Conservation (phyloP, 1,140 invertebrate genomes). For the Orius insidiosus region DNA sequence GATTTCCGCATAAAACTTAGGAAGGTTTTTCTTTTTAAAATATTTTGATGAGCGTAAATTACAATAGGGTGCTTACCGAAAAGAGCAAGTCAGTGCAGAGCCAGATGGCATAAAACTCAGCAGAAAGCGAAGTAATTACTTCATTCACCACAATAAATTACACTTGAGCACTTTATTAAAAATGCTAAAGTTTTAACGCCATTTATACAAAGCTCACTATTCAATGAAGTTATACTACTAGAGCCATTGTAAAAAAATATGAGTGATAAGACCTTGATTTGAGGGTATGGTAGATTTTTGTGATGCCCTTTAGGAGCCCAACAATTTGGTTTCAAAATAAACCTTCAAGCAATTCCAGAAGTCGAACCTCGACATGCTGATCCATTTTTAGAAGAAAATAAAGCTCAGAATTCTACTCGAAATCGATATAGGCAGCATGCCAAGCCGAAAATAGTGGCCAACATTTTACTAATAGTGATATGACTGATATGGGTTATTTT, state of each 20-base stretch:
- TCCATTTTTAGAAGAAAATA: too few species aligned
- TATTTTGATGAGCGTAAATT: not conserved
- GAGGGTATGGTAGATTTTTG: conserved; percentile 11
- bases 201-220: not conserved
- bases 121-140: not conserved
- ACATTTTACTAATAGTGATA: too few species aligned
- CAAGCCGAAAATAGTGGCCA: too few species aligned
- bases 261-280: not conserved
- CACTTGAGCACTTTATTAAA: not conserved
- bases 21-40: not conserved
- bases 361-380: too few species aligned
- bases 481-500: too few species aligned
- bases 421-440: too few species aligned
- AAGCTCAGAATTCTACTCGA: too few species aligned
- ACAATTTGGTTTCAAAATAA: too few species aligned
- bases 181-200: not conserved
- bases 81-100: not conserved
- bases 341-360: too few species aligned
- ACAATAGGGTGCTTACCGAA: conserved; percentile 7
- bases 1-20: not conserved
- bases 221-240: too few species aligned
- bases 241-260: not conserved
- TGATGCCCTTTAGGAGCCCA: conserved; percentile 9
- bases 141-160: too few species aligned
- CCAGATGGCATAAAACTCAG: not conserved